Base-by-base conservation (phyloP, 2,888 invertebrate species). In the Zootermopsis nevadensis region DNA sequence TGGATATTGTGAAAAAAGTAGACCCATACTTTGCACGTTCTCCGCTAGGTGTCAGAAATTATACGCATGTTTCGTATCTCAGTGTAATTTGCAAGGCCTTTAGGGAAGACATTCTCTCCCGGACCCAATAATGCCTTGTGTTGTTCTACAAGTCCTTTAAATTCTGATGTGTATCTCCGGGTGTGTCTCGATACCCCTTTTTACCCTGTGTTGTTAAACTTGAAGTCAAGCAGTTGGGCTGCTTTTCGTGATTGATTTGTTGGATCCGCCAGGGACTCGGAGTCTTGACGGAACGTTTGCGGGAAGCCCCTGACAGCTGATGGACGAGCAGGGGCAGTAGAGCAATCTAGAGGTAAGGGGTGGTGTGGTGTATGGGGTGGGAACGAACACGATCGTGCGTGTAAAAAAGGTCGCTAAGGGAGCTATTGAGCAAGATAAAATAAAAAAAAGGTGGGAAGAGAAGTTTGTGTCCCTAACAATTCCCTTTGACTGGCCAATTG, bases 401-500 rank as follows among this genome's bases (percentile, higher is more conserved):
- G 69, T 69, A 69, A 69, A 69, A 69, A 69, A 69, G 69, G 69
- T 69, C 69, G 69, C 69, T 69, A 33, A 69, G 69, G 69, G 69
- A 69, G 69, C 69, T 69, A 69, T 69, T 69, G 69, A 33, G 69
- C 31, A 33, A 69, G 69, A 69, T 31, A 33, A 69, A 33, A 69
- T 69, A 69, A 33, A 69, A 33, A 69, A 69, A 33, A 69, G 7
- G 60, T 31, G 33, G 15, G 69, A 69, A 69, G 60, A 27, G 60
- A 69, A 33, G 69, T 69, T 69, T 33, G 69, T 69, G 69, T 69
- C 69, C 69, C 69, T 69, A 69, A 69, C 69, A 69, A 69, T 69
- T 69, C 69, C 33, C 69, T 69, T 69, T 69, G 69, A 69, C 69
- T 69, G 69, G 69, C 69, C 69, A 69, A 69, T 69, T 69, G 69